These are phyloP conservation scores for Caenorhabditis becei DNA, from an alignment of 2,888 invertebrate genomes.

Conservation along the genomic window DNA sequence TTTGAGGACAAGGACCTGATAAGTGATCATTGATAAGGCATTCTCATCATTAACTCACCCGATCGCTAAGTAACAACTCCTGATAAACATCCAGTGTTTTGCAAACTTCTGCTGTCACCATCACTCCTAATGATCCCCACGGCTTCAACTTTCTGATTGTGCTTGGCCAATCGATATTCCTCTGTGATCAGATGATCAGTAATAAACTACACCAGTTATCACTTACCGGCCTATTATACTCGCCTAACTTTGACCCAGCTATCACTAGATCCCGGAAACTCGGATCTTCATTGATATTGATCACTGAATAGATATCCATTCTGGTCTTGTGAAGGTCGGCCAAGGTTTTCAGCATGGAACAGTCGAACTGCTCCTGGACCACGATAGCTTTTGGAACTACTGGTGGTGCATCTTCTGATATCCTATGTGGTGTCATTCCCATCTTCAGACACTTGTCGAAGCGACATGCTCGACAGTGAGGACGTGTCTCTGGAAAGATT, in stretches of 20 bases:
- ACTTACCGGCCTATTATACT: slow-evolving; percentile 30
- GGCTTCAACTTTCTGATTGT: slow-evolving; percentile 36
- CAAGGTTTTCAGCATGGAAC: neutral
- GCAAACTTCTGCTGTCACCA: slow-evolving; percentile 18
- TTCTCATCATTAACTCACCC: neutral
- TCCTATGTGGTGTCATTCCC: too few relatives aligned
- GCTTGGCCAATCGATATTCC: slow-evolving; percentile 13
- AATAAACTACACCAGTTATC: too few relatives aligned
- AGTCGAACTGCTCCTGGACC: slow-evolving; percentile 15
- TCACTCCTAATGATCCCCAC: slow-evolving; percentile 40
- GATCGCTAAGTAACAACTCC: slow-evolving; percentile 22
- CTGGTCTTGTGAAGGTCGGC: neutral
- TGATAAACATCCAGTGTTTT: slow-evolving; percentile 29
- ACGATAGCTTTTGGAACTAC: neutral
- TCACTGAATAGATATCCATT: neutral
- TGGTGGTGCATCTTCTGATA: too few relatives aligned
- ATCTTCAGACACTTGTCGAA: too few relatives aligned
- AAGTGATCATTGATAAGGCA: too few relatives aligned
- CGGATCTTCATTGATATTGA: slow-evolving; percentile 43
- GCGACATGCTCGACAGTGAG: too few relatives aligned
- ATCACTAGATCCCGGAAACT: slow-evolving; percentile 30
- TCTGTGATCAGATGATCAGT: neutral
- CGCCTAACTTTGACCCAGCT: slow-evolving; percentile 6
- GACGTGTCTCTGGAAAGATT: too few relatives aligned
- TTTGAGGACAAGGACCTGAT: slow-evolving; percentile 38